These are phyloP conservation scores for Drosophila histrio DNA, from an alignment of 2,888 invertebrate genomes.

Conservation along the genomic window DNA sequence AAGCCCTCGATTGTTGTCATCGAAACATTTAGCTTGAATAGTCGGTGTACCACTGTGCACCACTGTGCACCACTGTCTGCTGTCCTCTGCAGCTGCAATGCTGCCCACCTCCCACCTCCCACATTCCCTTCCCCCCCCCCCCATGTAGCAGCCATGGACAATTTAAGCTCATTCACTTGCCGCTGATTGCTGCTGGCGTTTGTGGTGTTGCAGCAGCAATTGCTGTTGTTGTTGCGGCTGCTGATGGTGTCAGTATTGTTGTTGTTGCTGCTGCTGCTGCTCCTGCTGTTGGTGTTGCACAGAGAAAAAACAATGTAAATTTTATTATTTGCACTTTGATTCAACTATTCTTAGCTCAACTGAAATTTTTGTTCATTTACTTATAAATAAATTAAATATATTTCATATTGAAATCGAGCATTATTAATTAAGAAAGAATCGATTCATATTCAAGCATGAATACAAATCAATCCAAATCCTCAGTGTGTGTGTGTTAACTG, in stretches of 20 bases:
- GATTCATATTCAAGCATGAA: no score
- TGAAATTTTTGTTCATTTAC: no score
- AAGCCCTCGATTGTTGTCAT: background rate
- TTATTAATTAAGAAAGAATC: no score
- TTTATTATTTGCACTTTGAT: no score
- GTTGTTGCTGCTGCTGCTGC: background rate
- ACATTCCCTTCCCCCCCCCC: background rate
- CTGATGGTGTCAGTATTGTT: slow-evolving; percentile 10
- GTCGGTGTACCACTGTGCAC: slow-evolving; percentile 2
- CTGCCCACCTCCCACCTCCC: background rate
- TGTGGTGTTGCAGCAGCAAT: slow-evolving; percentile 36
- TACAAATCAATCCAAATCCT: no score
- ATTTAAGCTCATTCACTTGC: slow-evolving; percentile 78
- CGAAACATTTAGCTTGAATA: background rate
- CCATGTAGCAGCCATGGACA: slow-evolving; percentile 53
- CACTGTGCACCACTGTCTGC: background rate
- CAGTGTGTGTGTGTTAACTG: no score
- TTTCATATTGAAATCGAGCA: no score
- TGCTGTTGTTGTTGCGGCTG: background rate
- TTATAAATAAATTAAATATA: no score
- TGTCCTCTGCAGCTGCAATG: slow-evolving; percentile 37
- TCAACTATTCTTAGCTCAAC: no score
- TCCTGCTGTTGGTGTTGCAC: background rate
- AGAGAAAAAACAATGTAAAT: no score
- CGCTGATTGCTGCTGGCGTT: slow-evolving; percentile 74